Conservation (phyloP, 2,888 invertebrate species). For the Pseudoips prasinana region DNA sequence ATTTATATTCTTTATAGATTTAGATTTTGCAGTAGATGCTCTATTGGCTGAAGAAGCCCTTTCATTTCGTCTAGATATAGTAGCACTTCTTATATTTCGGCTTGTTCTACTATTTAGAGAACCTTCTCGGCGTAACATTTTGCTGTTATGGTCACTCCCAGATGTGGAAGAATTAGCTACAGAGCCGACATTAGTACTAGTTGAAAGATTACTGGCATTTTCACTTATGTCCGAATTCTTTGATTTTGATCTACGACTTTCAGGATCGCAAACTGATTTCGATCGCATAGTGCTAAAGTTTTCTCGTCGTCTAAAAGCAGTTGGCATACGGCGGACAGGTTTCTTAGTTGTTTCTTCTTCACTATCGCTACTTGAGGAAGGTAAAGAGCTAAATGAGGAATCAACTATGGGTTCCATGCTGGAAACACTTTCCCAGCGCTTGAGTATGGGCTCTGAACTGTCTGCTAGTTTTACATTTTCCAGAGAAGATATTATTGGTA, state of each 20-base stretch:
- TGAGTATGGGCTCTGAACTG: conserved; percentile 63
- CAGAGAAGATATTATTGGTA: conserved; percentile 85
- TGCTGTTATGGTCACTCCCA: conserved; percentile 69
- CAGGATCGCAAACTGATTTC: conserved; percentile 76
- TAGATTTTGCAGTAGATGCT: conserved; percentile 84
- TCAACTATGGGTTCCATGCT: conserved; percentile 88
- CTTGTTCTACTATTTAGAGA: conserved; percentile 61
- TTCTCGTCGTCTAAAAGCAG: conserved; percentile 64
- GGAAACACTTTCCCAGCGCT: conserved; percentile 84
- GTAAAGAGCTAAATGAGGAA: conserved; percentile 84
- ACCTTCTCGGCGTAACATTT: conserved; percentile 61
- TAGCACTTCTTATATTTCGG: conserved; percentile 77
- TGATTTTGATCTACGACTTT: conserved; percentile 54
- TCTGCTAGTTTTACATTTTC: conserved; percentile 75
- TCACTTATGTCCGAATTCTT: conserved; percentile 69
- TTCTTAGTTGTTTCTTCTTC: conserved; percentile 68
- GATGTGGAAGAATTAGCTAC: conserved; percentile 72
- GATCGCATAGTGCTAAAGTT: conserved; percentile 68
- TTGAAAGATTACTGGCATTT: conserved; percentile 70
- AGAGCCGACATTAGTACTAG: conserved; percentile 67
- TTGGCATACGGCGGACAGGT: conserved; percentile 62
- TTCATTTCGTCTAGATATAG: conserved; percentile 66
- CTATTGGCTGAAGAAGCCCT: conserved; percentile 76
- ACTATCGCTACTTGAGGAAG: conserved; percentile 74
- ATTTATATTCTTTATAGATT: conserved; percentile 72